Evolutionary conservation across 2,113 vertebrate species (phyloP).

Genomic region (Baryphthengus martii): DNA sequence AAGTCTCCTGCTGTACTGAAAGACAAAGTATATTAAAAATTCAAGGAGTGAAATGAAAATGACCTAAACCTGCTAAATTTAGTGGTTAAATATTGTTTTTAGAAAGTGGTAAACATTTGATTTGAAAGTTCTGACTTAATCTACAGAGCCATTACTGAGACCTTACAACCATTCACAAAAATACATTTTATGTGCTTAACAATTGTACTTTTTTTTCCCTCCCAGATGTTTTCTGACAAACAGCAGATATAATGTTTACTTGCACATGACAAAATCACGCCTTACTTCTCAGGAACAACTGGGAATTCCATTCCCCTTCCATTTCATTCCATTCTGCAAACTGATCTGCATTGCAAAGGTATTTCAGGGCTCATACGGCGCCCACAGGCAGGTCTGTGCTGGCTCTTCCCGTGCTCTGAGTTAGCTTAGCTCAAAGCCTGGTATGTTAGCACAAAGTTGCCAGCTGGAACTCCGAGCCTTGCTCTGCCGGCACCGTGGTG

Average conservation of each 20-base stretch:
- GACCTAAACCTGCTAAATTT: not conserved
- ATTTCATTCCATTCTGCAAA: not conserved
- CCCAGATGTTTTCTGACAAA: not conserved
- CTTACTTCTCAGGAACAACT: not conserved
- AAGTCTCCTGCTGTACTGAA: not conserved
- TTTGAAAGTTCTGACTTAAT: not conserved
- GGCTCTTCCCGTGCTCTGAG: not conserved
- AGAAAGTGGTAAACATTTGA: not conserved
- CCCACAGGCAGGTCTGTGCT: not conserved
- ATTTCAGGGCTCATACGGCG: not conserved
- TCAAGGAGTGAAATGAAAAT: not conserved
- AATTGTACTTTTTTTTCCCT: rapidly evolving
- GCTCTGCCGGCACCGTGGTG: not conserved
- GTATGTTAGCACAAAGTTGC: not conserved
- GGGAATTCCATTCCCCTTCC: not conserved
- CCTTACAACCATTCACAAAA: not conserved
- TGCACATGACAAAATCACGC: not conserved
- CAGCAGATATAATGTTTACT: rapidly evolving
- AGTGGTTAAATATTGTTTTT: not conserved
- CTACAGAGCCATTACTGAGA: not conserved
- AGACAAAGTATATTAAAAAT: not conserved
- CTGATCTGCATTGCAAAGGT: not conserved
- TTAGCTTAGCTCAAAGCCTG: not conserved
- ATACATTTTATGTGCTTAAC: not conserved
- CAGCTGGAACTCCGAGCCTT: not conserved